Conservation (phyloP, 2,797 vertebrate species). For the Pseudochirops cupreus region DNA sequence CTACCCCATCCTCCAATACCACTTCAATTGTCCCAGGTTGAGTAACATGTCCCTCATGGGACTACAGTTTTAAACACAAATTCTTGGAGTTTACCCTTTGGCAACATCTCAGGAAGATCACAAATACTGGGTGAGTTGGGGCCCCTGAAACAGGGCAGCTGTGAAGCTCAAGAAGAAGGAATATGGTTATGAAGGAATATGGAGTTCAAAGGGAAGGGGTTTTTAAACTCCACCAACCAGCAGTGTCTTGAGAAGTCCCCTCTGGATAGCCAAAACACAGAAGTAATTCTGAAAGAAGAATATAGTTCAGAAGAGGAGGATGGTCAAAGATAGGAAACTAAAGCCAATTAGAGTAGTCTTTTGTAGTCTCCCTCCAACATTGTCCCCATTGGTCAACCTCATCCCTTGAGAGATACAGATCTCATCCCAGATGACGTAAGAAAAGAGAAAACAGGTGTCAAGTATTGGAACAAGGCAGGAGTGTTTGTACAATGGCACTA, state of each 20-base stretch:
- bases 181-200: not conserved
- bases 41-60: not conserved
- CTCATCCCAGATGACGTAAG: too few species aligned
- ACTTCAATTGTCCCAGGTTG: not conserved
- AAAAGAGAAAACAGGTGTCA: too few species aligned
- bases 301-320: too few species aligned
- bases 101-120: not conserved
- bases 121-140: not conserved
- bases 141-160: not conserved
- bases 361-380: too few species aligned
- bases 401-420: too few species aligned
- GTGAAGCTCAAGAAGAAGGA: not conserved
- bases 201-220: not conserved
- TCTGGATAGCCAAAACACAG: not conserved
- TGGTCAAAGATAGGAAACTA: too few species aligned
- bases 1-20: not conserved
- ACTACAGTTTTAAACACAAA: not conserved
- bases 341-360: too few species aligned
- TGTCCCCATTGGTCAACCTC: too few species aligned
- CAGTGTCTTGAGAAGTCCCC: not conserved
- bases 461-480: too few species aligned
- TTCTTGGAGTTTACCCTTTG: not conserved
- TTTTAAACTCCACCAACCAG: too few species aligned
- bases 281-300: not conserved
- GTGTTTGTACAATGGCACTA: too few species aligned